A percentile compares a stretch with the other conserved stretches of the same genome.
These are phyloP conservation scores for Sphaerodactylus townsendi DNA, from an alignment of 2,113 vertebrate species.

Conservation along the genomic window DNA sequence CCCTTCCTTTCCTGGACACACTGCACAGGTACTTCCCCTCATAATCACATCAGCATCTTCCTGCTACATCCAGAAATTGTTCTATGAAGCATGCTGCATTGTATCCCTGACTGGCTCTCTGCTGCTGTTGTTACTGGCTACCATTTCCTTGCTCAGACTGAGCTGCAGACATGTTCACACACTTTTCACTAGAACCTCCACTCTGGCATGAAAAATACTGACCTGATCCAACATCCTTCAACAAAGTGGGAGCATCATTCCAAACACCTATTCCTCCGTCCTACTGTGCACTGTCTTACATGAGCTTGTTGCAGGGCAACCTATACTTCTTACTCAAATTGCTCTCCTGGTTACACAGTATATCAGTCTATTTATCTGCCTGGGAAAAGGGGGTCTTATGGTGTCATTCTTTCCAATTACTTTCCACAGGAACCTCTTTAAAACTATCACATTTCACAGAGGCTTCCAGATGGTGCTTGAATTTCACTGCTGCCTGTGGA, in stretches of 20 bases:
- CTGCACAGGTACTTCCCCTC: not conserved
- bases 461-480: constrained; percentile 64
- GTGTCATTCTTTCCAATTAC: constrained; percentile 75
- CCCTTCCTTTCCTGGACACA: not conserved
- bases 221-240: not conserved
- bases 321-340: constrained; percentile 38
- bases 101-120: not conserved
- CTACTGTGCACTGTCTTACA: constrained; percentile 49
- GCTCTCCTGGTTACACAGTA: constrained; percentile 52
- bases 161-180: not conserved
- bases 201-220: not conserved
- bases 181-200: not conserved
- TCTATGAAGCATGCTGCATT: not conserved
- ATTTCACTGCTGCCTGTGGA: constrained; percentile 35
- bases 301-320: constrained; percentile 61
- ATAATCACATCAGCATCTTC: not conserved
- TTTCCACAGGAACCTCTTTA: constrained; percentile 67
- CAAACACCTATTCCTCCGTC: not conserved
- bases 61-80: not conserved
- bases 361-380: constrained; percentile 73
- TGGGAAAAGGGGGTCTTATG: constrained; percentile 45
- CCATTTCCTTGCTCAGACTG: not conserved
- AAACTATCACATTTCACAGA: constrained; percentile 56
- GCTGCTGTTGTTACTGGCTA: not conserved
- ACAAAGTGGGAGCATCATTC: not conserved